Conservation (phyloP, 1,140 invertebrate species). For the Onthophagus taurus region DNA sequence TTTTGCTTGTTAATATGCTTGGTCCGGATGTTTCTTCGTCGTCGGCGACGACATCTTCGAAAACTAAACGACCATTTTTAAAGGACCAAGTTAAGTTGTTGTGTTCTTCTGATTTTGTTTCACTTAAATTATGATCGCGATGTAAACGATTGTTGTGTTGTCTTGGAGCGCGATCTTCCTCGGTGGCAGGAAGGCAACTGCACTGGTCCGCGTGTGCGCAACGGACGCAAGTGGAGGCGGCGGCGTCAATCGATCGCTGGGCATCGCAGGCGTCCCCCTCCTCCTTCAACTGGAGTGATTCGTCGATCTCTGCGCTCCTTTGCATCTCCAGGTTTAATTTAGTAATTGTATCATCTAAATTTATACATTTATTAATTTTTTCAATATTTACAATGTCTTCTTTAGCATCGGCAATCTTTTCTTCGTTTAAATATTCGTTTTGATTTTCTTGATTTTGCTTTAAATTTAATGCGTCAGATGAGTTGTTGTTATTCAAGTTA, state of each 20-base stretch:
- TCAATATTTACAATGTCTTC: too few relatives aligned
- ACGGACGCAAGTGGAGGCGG: background rate
- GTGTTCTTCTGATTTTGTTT: slow-evolving; percentile 9
- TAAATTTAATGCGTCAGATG: too few relatives aligned
- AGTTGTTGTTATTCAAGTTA: too few relatives aligned
- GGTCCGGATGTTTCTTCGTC: slow-evolving; percentile 3
- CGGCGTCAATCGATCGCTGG: background rate
- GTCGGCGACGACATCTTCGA: slow-evolving; percentile 13
- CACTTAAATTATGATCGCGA: background rate
- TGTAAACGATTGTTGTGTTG: slow-evolving; percentile 5
- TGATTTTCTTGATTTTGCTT: too few relatives aligned
- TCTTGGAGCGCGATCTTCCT: background rate
- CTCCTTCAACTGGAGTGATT: too few relatives aligned
- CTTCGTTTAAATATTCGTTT: too few relatives aligned
- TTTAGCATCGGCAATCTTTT: too few relatives aligned
- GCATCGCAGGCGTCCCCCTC: background rate
- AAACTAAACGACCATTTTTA: slow-evolving; percentile 28
- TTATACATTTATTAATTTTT: too few relatives aligned
- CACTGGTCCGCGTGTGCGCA: background rate
- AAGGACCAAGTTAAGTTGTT: slow-evolving; percentile 25
- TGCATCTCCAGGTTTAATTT: background rate
- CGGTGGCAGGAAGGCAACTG: too few relatives aligned
- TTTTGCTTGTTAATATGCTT: slow-evolving; percentile 23
- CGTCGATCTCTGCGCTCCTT: too few relatives aligned
- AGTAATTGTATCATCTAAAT: too few relatives aligned